These are phyloP conservation scores for Steinernema carpocapsae DNA, from an alignment of 2,888 invertebrate species.

Conservation along the genomic window DNA sequence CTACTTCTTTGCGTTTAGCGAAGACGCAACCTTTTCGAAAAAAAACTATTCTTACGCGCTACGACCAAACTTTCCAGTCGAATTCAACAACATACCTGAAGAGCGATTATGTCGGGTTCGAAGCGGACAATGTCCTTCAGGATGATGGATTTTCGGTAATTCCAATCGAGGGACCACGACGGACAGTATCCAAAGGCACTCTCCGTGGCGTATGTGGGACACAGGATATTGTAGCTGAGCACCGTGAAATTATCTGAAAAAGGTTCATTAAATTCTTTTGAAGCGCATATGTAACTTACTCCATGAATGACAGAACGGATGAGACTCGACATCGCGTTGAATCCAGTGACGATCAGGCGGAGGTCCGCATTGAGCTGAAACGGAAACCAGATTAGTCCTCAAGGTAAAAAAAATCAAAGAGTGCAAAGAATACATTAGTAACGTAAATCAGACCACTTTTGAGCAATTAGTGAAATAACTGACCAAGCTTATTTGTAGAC, in stretches of 20 bases:
- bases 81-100: slow-evolving; percentile 73
- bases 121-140: slow-evolving; percentile 90
- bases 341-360: slow-evolving; percentile 22
- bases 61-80: slow-evolving; percentile 34
- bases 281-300: background rate
- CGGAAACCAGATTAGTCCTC: too few species aligned
- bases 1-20: too few species aligned
- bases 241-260: slow-evolving; percentile 80
- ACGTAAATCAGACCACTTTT: background rate
- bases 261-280: background rate
- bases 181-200: slow-evolving; percentile 99
- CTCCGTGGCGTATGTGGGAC: slow-evolving; percentile 97
- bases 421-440: background rate
- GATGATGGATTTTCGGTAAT: slow-evolving; percentile 95
- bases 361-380: slow-evolving; percentile 18
- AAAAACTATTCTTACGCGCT: background rate
- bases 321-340: background rate
- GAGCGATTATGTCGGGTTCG: slow-evolving; percentile 93
- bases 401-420: background rate
- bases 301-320: slow-evolving; percentile 6
- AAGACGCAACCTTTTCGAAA: background rate
- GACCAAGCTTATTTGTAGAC: background rate
- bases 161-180: slow-evolving; percentile 97
- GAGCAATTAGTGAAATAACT: background rate
- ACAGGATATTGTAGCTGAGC: slow-evolving; percentile 98